Evolutionary conservation across 2,113 vertebrate genomes (phyloP), one percentile per base, ranked within the genome.

Genomic region (Phalacrocorax carbo): DNA sequence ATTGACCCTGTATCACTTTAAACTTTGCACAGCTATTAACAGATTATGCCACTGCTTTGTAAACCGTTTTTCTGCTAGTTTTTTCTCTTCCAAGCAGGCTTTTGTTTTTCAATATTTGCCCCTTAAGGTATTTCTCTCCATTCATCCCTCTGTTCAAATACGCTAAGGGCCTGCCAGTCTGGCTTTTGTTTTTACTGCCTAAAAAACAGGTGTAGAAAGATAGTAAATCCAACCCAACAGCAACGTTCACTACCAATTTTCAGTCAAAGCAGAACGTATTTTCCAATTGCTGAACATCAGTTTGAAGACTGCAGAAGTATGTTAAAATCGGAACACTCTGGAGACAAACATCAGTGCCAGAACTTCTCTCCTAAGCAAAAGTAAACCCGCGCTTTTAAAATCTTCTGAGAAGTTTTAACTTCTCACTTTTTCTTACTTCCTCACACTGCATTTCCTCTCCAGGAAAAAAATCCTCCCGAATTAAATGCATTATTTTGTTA

Each of bases 1-100:
- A 88, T 89, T 93, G 83, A 79, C 92, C 89, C 75, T 83, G 32
- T 32, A 72, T 25, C 66, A 49, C 84, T 92, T 94, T 87, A 94
- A 96, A 94, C 82, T 95, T 95, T 95, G 73, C 87, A 97, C 62
- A 95, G 88, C 85, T 93, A 85, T 93, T 96, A 97, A 88, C 55
- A 97, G 94, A 90, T 90, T 81, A 87, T 29, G 21, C 57, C 49
- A 80, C 73, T 27, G 57, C 85, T 92, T 92, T 82, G 82, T 79
- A 94, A 95, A 97, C 30, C 9, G 4, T 13, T 92, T 94, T 94
- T 89, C 86, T 70, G 36, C 51, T 66, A 38, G 66, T 54, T 88
- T 92, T 77, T 82, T 83, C 44, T 61, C 30, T 89, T 93, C 62
- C 55, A 73, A 57, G 38, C 40, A 70, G 66, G 36, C 19, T 76